These are phyloP conservation scores for Neoascia interrupta DNA, from an alignment of 2,888 invertebrate species.

Conservation along the genomic window DNA sequence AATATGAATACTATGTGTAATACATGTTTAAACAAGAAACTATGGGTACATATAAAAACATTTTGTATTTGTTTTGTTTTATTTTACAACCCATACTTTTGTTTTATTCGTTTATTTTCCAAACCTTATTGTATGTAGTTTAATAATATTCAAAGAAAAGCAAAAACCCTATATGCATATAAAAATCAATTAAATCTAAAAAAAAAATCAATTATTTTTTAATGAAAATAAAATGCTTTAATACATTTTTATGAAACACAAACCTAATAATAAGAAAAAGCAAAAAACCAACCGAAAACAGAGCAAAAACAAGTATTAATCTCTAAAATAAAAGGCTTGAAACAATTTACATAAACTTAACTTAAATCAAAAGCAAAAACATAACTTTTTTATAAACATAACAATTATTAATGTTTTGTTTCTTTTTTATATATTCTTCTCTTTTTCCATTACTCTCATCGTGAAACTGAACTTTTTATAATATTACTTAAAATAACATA, in stretches of 20 bases:
- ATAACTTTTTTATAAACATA: too few species aligned
- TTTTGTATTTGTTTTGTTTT: slow-evolving; percentile 37
- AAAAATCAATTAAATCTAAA: slow-evolving; percentile 54
- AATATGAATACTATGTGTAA: slow-evolving; percentile 29
- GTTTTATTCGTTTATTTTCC: slow-evolving; percentile 16
- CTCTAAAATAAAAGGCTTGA: slow-evolving; percentile 46
- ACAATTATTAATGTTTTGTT: slow-evolving; percentile 10
- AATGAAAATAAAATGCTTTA: slow-evolving; percentile 67
- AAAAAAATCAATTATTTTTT: slow-evolving; percentile 66
- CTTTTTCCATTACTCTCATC: slow-evolving; percentile 47
- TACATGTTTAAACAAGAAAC: slow-evolving; percentile 41
- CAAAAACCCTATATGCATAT: slow-evolving; percentile 48
- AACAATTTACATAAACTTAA: slow-evolving; percentile 14
- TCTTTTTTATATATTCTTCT: slow-evolving; percentile 27
- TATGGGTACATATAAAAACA: slow-evolving; percentile 40
- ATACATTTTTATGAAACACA: slow-evolving; percentile 63
- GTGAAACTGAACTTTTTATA: slow-evolving; percentile 50
- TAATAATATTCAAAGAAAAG: slow-evolving; percentile 35
- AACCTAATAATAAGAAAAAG: slow-evolving; percentile 13
- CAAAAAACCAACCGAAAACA: slow-evolving; percentile 26
- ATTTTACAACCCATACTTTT: slow-evolving; percentile 15
- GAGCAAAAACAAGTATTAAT: slow-evolving; percentile 61
- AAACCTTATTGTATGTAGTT: slow-evolving; percentile 38
- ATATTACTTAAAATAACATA: slow-evolving; percentile 48
- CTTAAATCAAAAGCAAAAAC: slow-evolving; percentile 19